phyloP scores from a whole-genome alignment of 1,140 invertebrate species.

The Conus betulinus region DNA sequence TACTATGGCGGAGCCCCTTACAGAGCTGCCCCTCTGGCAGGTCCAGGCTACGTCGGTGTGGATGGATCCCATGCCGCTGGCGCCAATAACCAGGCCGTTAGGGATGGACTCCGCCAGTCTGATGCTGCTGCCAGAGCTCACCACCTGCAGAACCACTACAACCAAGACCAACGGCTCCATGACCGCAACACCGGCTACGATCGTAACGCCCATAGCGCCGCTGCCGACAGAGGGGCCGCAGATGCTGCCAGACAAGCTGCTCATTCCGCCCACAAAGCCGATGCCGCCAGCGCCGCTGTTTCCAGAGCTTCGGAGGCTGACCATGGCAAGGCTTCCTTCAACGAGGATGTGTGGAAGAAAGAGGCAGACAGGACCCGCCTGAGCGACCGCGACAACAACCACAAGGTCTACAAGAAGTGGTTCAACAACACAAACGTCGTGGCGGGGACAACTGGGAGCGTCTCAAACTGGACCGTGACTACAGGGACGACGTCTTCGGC shows the following conservation, averaged over 20 bases:
- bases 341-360: constrained; percentile 25
- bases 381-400: constrained; percentile 29
- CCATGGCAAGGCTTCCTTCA: constrained; percentile 19
- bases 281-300: neutral
- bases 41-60: neutral
- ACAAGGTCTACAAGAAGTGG: constrained; percentile 29
- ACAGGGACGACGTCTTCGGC: constrained; percentile 36
- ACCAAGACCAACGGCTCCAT: constrained; percentile 25
- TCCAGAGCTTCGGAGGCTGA: constrained; percentile 11
- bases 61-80: neutral
- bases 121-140: neutral
- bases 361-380: constrained; percentile 22
- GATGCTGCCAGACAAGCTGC: constrained; percentile 29
- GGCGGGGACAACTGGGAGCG: constrained; percentile 42
- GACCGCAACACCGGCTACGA: constrained; percentile 25
- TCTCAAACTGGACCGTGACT: constrained; percentile 35
- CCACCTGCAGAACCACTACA: constrained; percentile 18
- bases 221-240: constrained; percentile 6
- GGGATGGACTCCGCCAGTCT: neutral
- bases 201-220: neutral
- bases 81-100: too few relatives aligned
- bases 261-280: neutral
- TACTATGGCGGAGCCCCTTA: neutral
- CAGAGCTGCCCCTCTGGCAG: neutral
- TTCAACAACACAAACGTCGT: constrained; percentile 32